Evolutionary conservation across 2,797 vertebrate species (phyloP), one percentile per base, ranked within the genome.

Genomic region (Gymnothorax javanicus): DNA sequence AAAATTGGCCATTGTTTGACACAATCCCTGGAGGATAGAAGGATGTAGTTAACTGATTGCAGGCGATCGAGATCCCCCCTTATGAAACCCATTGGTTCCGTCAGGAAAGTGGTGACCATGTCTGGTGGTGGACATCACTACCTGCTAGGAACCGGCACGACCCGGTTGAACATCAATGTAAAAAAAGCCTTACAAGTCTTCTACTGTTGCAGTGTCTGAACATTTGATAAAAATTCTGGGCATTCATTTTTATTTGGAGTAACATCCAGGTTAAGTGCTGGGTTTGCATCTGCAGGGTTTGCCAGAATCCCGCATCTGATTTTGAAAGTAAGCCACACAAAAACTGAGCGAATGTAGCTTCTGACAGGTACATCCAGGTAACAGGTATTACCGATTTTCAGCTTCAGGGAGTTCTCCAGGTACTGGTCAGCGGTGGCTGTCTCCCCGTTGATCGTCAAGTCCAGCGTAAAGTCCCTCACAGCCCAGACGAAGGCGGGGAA

Each of bases 401-500:
- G 90, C 86, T 86, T 90, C 62, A 96, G 77, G 2, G 94, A 89
- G 2, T 91, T 86, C 54, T 95, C 93, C 88, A 96, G 89, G 86
- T 96, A 96, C 25, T 95, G 64, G 2, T 96, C 93, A 56, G 92
- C 86, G 9, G 91, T 94, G 85, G 94, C 86, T 1, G 9, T 0
- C 11, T 90, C 8, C 13, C 90, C 91, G 1, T 91, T 20, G 13
- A 86, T 8, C 84, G 90, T 27, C 84, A 96, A 88, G 0, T 91
- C 54, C 79, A 96, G 89, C 2, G 89, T 89, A 84, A 96, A 96
- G 90, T 96, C 96, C 58, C 95, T 92, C 86, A 96, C 91, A 0
- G 93, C 69, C 95, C 94, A 95, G 69, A 96, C 91, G 43, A 96
- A 96, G 7, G 87, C 89, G 7, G 95, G 94, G 79, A 96, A 96